Conservation (phyloP, 2,888 invertebrate species). For the Trachelus tabidus region DNA sequence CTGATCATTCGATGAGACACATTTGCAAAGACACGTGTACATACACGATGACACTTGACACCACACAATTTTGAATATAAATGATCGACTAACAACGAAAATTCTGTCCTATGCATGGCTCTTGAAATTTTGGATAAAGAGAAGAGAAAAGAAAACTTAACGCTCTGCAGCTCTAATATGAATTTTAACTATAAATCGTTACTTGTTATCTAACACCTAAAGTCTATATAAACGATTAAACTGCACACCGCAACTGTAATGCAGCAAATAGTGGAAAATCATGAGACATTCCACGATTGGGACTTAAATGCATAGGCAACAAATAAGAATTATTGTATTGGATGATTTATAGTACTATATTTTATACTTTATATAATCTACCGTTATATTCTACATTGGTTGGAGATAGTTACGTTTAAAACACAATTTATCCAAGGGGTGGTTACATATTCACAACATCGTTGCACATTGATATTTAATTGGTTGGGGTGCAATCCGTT, state of each 20-base stretch:
- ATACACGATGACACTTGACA: background rate
- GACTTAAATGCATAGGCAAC: constrained; percentile 63
- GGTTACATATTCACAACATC: constrained; percentile 46
- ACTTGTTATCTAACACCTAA: constrained; percentile 58
- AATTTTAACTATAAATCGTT: constrained; percentile 54
- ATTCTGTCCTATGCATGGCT: constrained; percentile 52
- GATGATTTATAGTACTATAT: constrained; percentile 61
- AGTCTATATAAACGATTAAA: constrained; percentile 49
- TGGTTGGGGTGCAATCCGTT: constrained; percentile 63
- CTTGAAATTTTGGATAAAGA: constrained; percentile 20
- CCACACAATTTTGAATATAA: constrained; percentile 12
- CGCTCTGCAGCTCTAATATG: constrained; percentile 52
- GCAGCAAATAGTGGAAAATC: constrained; percentile 61
- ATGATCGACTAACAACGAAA: constrained; percentile 59
- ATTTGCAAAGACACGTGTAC: constrained; percentile 4
- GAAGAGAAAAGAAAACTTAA: background rate
- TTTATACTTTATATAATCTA: constrained; percentile 62
- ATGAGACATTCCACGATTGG: constrained; percentile 64
- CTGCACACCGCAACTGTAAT: constrained; percentile 52
- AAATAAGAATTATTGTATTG: constrained; percentile 49
- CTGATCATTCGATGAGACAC: background rate
- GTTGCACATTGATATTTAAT: constrained; percentile 60
- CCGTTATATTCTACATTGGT: constrained; percentile 48
- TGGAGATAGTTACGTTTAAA: constrained; percentile 23
- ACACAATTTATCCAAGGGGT: constrained; percentile 50